Evolutionary conservation across 1,140 invertebrate species (phyloP), one percentile per base, ranked within the genome.

Genomic region (Lordiphosa clarofinis): DNA sequence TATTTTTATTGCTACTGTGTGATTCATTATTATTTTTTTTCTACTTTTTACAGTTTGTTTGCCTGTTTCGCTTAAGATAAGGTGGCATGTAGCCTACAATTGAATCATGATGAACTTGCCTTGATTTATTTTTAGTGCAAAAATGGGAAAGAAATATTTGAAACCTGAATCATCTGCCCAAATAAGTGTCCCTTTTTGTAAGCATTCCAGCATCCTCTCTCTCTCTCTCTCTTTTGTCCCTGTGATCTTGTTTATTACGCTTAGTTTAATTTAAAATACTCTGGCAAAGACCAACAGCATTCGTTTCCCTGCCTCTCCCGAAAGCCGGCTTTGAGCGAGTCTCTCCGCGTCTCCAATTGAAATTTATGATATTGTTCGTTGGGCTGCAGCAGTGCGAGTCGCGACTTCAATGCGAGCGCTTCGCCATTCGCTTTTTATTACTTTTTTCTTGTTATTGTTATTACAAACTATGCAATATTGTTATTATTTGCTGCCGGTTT

Each of bases 1-100:
- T 81, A 81, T 75, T 73, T 81, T 72, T 76, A 68, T 73, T 82
- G 76, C 59, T 61, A 61, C 58, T 63, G 55, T 65, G 78, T 82
- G 76, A 84, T 73, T 82, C 78, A 82, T 84, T 76, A 84, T 58
- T 61, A 61, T 84, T 31, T 31, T 7, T 31, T 31, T 31, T 31
- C 21, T 57, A 33, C 46, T 57, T 58, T 58, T 52, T 52, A 24
- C 37, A 31, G 28, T 56, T 28, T 53, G 35, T 19, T 11, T 40
- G 33, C 39, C 43, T 5, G 28, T 46, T 37, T 19, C 33, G 35
- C 9, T 39, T 53, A 15, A 24, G 43, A 46, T 46, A 46, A 46
- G 43, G 43, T 46, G 43, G 28, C 28, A 31, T 31, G 28, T 31
- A 31, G 28, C 28, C 28, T 31, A 31, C 28, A 31, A 31, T 31